A percentile compares a stretch with the other conserved stretches of the same genome.
Conservation (phyloP, 2,797 vertebrate species). For the Melanitta fusca region DNA sequence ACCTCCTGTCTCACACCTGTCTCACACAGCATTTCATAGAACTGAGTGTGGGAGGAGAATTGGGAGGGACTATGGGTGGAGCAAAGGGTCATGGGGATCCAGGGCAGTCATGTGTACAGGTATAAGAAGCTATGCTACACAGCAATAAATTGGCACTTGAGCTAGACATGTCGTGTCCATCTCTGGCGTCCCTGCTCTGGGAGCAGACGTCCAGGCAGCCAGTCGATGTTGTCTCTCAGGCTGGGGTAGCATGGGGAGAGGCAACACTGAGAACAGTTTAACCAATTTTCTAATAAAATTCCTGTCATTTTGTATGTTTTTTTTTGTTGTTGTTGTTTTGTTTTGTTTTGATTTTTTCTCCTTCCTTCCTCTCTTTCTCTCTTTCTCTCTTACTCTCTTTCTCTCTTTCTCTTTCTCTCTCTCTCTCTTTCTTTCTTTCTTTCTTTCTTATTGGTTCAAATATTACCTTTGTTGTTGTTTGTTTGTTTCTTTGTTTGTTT, state of each 20-base stretch:
- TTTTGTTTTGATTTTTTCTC: too few relatives aligned
- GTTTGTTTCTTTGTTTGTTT: not conserved
- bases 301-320: not conserved
- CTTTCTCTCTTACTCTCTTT: not conserved
- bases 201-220: too few relatives aligned
- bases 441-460: not conserved
- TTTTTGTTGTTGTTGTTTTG: too few relatives aligned
- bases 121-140: too few relatives aligned
- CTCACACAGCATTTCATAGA: not conserved
- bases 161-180: too few relatives aligned
- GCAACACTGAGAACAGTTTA: not conserved
- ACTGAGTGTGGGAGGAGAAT: not conserved
- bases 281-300: not conserved
- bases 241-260: too few relatives aligned
- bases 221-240: too few relatives aligned
- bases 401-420: not conserved
- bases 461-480: not conserved
- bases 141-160: too few relatives aligned
- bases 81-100: too few relatives aligned
- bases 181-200: too few relatives aligned
- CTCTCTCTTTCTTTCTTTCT: not conserved
- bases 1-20: not conserved
- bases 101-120: too few relatives aligned
- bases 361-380: not conserved
- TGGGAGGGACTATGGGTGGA: too few relatives aligned